Conservation (phyloP, 2,113 vertebrate genomes). For the Recurvirostra avosetta region DNA sequence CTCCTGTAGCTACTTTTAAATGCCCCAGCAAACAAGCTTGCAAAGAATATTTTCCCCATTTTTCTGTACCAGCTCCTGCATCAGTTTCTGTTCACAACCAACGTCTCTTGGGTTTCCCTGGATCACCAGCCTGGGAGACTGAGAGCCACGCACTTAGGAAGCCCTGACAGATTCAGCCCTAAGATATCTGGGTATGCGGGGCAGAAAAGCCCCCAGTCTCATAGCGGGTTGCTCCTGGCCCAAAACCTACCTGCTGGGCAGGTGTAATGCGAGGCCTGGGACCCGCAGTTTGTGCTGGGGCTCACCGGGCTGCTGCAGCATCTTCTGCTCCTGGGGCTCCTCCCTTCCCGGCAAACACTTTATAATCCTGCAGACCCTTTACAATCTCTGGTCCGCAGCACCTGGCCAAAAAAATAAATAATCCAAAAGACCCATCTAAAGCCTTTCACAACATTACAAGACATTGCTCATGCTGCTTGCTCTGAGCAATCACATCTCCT, state of each 20-base stretch:
- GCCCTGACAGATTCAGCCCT: background rate
- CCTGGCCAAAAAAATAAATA: background rate
- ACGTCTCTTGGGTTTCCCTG: background rate
- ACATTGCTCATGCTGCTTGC: accelerated
- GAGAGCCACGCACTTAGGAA: background rate
- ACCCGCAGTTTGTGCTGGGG: background rate
- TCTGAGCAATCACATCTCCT: accelerated
- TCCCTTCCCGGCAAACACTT: background rate
- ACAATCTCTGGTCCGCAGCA: background rate
- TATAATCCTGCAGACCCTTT: background rate
- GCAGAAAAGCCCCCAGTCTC: background rate
- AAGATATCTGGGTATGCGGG: background rate
- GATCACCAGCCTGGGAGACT: background rate
- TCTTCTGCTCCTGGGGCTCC: background rate
- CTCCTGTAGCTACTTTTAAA: background rate
- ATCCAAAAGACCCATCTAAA: background rate
- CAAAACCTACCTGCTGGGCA: background rate
- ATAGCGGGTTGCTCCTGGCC: background rate
- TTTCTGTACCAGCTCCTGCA: background rate
- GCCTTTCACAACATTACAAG: background rate
- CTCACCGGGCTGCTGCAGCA: background rate
- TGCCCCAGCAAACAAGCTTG: background rate
- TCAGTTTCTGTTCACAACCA: background rate
- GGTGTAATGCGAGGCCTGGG: accelerated
- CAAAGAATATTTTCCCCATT: background rate